Evolutionary conservation across 1,140 invertebrate genomes (phyloP).

Genomic region (Aphelenchoides fujianensis): DNA sequence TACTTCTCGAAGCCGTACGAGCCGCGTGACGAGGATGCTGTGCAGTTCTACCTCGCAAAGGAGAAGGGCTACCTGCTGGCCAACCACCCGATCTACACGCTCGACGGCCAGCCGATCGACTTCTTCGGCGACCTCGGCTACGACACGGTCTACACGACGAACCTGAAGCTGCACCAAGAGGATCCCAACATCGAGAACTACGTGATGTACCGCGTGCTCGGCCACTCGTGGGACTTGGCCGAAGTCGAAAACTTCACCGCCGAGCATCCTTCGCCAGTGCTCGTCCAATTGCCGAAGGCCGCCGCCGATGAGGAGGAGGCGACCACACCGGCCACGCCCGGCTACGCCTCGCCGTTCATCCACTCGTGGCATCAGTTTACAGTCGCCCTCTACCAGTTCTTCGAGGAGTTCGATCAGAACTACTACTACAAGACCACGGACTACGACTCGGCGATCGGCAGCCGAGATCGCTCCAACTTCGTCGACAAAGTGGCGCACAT

Average conservation of each 20-base stretch:
- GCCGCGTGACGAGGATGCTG: neutral
- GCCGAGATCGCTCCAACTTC: neutral
- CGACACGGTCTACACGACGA: slow-evolving; percentile 3
- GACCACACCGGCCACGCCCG: too few relatives aligned
- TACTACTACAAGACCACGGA: neutral
- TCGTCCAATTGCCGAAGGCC: too few relatives aligned
- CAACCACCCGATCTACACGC: neutral
- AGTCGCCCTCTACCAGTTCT: slow-evolving; percentile 9
- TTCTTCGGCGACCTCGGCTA: neutral
- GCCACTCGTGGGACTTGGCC: neutral
- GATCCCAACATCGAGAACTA: neutral
- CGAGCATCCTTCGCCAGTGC: too few relatives aligned
- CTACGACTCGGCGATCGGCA: neutral
- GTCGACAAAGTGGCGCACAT: neutral
- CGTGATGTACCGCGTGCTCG: slow-evolving; percentile 13
- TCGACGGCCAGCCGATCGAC: slow-evolving; percentile 9
- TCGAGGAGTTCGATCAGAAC: neutral
- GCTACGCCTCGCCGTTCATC: too few relatives aligned
- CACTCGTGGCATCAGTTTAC: too few relatives aligned
- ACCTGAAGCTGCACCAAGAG: neutral
- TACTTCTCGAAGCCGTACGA: slow-evolving; percentile 2
- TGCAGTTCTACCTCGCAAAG: neutral
- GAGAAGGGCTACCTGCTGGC: neutral
- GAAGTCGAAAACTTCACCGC: neutral
- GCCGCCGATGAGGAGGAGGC: too few relatives aligned